Conservation (phyloP, 2,888 invertebrate species). For the Laothoe populi region DNA sequence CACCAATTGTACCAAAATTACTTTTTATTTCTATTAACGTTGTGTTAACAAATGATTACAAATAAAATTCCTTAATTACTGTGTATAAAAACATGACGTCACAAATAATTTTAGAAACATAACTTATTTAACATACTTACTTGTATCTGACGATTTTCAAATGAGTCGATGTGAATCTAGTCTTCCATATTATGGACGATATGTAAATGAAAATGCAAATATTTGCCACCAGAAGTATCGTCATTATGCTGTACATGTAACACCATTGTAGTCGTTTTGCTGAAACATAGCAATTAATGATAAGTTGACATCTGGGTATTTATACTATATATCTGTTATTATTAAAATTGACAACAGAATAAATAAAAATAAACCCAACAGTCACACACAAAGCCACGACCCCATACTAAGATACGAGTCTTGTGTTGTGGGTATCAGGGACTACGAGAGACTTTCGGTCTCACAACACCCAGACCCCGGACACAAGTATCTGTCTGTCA, state of each 20-base stretch:
- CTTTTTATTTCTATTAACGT: too few species aligned
- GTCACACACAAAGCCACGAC: too few species aligned
- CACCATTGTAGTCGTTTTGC: conserved; percentile 82
- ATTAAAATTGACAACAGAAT: too few species aligned
- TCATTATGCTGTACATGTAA: conserved; percentile 88
- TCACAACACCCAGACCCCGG: too few species aligned
- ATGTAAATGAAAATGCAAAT: conserved; percentile 86
- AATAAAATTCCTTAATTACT: background rate
- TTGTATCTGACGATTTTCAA: conserved; percentile 80
- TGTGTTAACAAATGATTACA: too few species aligned
- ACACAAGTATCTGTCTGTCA: too few species aligned
- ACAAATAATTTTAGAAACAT: conserved; percentile 6
- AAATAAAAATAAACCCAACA: too few species aligned
- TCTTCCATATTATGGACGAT: conserved; percentile 81
- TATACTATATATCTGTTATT: too few species aligned
- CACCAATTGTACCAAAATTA: too few species aligned
- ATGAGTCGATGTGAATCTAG: conserved; percentile 73
- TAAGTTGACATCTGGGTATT: background rate
- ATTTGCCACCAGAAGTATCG: conserved; percentile 82
- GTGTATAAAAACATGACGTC: background rate
- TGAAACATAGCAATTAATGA: conserved; percentile 56
- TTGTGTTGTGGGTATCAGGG: too few species aligned
- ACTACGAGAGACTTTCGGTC: too few species aligned
- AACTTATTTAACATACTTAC: conserved; percentile 57
- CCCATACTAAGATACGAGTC: too few species aligned